Evolutionary conservation across 1,140 invertebrate species (phyloP), one percentile per base, ranked within the genome.

Genomic region (Nephotettix cincticeps): DNA sequence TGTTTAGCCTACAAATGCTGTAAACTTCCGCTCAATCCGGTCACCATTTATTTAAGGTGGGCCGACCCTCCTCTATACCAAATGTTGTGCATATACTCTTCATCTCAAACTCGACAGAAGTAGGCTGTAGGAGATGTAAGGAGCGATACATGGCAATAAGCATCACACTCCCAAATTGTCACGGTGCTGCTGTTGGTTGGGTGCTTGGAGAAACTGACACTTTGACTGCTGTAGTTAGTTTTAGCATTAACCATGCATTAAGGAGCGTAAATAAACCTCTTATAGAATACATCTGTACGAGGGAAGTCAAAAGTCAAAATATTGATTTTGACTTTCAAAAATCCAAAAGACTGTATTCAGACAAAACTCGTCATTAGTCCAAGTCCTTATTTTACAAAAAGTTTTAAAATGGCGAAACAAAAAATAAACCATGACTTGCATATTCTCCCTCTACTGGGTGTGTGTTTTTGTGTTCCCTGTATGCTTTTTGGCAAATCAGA

Each of bases 391-490:
- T 61, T 61, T 11, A 61, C 11, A 61, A 61, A 61, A 27, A n/a
- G 21, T n/a, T 61, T 6, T 25, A 61, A 28, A 61, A 61, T 28
- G 27, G 56, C 19, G 56, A 61, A 61, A 61, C 19, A n/a, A 61
- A 61, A 61, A 61, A 61, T 61, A 30, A 25, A 61, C 27, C 56
- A 30, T 65, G 30, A 30, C 63, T 65, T 36, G 63, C 36, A 36
- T 65, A 65, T 40, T 65, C 32, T 32, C 28, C 28, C n/a, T 32
- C n/a, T 14, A 65, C 28, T 14, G 28, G 63, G 32, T 65, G 28
- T 19, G 63, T 40, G n/a, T 9, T 65, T 65, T 65, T 65, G 63
- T 65, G 63, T 65, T 32, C 28, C 30, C 28, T 65, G 63, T 40
- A 32, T 19, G 17, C 63, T 36, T 65, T 32, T 65, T 28, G 27